Conservation (phyloP, 2,888 invertebrate genomes). For the Eumerus sabulonum region DNA sequence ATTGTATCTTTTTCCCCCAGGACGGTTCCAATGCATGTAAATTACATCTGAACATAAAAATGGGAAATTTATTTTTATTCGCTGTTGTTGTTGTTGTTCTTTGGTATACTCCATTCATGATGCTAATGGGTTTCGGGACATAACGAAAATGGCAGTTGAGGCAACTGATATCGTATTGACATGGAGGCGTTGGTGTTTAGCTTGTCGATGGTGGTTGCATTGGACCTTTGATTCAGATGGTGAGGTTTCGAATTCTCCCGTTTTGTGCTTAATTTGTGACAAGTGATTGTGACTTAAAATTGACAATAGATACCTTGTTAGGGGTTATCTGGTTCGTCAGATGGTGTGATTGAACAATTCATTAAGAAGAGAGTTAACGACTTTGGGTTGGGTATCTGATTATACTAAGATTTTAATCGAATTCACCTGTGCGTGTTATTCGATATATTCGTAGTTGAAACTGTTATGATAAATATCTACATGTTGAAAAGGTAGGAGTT, state of each 20-base stretch:
- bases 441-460: too few relatives aligned
- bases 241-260: too few relatives aligned
- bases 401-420: too few relatives aligned
- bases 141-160: constrained; percentile 44
- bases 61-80: constrained; percentile 65
- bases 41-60: constrained; percentile 65
- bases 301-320: constrained; percentile 31
- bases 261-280: constrained; percentile 27
- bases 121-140: constrained; percentile 42
- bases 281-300: constrained; percentile 49
- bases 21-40: constrained; percentile 17
- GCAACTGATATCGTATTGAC: constrained; percentile 48
- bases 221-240: too few relatives aligned
- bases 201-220: too few relatives aligned
- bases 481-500: too few relatives aligned
- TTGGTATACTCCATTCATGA: constrained; percentile 29
- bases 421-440: too few relatives aligned
- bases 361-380: constrained; percentile 19
- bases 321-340: constrained; percentile 38
- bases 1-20: not conserved
- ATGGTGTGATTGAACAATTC: constrained; percentile 53
- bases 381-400: not conserved
- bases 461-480: too few relatives aligned
- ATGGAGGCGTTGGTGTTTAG: not conserved
- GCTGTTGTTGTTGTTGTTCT: constrained; percentile 20